These are phyloP conservation scores for Polypedilum vanderplanki DNA, from an alignment of 1,140 invertebrate species.

Conservation along the genomic window DNA sequence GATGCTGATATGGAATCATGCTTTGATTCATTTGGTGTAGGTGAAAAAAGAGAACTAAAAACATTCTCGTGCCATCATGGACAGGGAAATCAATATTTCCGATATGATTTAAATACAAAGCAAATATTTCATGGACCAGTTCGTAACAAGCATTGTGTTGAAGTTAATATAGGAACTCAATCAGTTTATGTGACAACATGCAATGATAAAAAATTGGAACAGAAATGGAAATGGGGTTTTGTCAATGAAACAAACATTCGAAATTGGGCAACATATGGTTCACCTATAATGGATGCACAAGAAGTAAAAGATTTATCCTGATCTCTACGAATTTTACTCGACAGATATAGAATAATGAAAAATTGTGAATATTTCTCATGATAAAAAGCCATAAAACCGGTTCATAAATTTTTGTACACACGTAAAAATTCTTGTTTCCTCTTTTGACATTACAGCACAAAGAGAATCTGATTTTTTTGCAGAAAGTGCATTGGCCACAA, in stretches of 20 bases:
- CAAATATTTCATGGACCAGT: slow-evolving; percentile 35
- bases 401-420: neutral
- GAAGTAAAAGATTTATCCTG: neutral
- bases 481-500: too few species aligned
- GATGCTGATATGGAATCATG: neutral
- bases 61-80: slow-evolving; percentile 70
- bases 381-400: slow-evolving; percentile 11
- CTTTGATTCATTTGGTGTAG: neutral
- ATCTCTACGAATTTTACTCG: too few species aligned
- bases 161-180: slow-evolving; percentile 31
- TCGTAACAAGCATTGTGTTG: slow-evolving; percentile 33
- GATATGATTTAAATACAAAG: slow-evolving; percentile 60
- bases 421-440: too few species aligned
- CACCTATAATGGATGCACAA: neutral
- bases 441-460: too few species aligned
- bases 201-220: slow-evolving; percentile 33
- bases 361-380: neutral
- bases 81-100: slow-evolving; percentile 89
- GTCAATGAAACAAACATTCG: slow-evolving; percentile 33
- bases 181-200: slow-evolving; percentile 33
- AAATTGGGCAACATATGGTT: slow-evolving; percentile 2
- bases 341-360: too few species aligned
- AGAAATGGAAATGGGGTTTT: slow-evolving; percentile 39
- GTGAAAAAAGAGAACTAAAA: slow-evolving; percentile 4
- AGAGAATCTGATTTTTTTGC: too few species aligned